These are phyloP conservation scores for Scytalopus superciliaris DNA, from an alignment of 2,113 vertebrate genomes.

Conservation along the genomic window DNA sequence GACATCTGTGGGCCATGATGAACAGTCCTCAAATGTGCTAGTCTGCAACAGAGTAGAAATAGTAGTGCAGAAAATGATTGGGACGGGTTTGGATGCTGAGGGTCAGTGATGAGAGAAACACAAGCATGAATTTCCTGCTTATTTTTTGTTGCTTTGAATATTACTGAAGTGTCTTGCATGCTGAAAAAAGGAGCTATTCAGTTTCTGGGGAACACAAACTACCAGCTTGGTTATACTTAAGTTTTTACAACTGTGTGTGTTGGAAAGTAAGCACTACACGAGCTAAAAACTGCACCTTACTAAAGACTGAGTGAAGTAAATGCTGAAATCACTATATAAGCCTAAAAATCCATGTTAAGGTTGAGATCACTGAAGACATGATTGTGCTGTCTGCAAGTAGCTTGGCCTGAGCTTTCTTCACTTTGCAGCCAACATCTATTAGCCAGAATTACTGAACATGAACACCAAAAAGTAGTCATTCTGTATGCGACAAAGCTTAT, in stretches of 20 bases:
- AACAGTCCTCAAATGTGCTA: background rate
- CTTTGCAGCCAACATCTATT: background rate
- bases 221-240: background rate
- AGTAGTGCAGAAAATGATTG: background rate
- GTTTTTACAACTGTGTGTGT: background rate
- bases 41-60: background rate
- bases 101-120: background rate
- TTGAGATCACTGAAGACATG: background rate
- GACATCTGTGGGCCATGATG: accelerated
- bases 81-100: background rate
- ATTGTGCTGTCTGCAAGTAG: background rate
- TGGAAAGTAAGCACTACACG: background rate
- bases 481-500: background rate
- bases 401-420: background rate
- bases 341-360: background rate
- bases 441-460: background rate
- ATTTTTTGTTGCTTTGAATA: background rate
- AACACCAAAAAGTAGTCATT: background rate
- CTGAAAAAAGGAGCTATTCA: background rate
- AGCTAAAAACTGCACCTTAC: background rate
- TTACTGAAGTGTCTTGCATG: background rate
- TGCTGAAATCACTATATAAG: background rate
- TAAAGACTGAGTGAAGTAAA: background rate
- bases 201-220: background rate
- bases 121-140: background rate